These are phyloP conservation scores for Tricholaema leucomelas DNA, from an alignment of 2,113 vertebrate species.

Conservation along the genomic window DNA sequence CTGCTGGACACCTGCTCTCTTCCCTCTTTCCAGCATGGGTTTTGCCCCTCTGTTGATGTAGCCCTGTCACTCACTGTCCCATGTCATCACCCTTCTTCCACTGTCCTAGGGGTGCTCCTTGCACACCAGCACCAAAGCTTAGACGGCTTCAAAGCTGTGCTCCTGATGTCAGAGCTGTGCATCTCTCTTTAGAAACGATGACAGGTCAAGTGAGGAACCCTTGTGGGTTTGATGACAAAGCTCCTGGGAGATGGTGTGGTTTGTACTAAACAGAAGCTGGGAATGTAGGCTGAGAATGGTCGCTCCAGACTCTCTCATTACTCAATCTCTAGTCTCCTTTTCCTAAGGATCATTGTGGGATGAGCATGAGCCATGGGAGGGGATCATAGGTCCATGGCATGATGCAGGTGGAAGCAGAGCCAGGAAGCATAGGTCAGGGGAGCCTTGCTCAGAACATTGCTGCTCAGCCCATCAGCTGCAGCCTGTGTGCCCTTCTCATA, in stretches of 20 bases:
- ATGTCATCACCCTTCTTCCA: accelerated
- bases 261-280: neutral
- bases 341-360: neutral
- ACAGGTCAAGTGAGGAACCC: neutral
- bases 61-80: accelerated
- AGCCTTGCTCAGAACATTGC: neutral
- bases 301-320: neutral
- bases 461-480: neutral
- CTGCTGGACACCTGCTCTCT: neutral
- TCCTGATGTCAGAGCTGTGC: neutral
- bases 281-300: neutral
- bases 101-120: neutral
- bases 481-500: neutral
- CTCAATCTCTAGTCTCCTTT: neutral
- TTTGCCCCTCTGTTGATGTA: neutral
- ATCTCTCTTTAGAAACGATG: accelerated
- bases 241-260: neutral
- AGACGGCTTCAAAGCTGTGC: neutral
- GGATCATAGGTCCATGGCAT: neutral
- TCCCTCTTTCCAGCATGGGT: neutral
- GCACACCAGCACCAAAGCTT: neutral
- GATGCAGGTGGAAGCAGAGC: neutral
- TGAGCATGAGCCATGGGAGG: accelerated
- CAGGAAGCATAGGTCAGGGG: neutral
- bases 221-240: neutral